Conservation (phyloP, 2,888 invertebrate genomes). For the Lasioglossum vierecki region DNA sequence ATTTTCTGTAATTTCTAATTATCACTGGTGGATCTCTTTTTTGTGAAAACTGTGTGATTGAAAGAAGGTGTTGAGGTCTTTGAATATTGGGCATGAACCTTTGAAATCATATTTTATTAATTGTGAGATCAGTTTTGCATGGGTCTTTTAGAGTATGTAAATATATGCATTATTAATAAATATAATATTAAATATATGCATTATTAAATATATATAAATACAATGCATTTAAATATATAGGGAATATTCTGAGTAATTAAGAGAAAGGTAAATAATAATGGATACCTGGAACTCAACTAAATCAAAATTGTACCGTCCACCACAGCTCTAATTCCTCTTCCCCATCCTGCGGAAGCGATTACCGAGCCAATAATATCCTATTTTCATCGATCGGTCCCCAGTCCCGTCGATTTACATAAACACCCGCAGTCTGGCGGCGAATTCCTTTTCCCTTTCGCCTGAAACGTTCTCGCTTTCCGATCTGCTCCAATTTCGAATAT, state of each 20-base stretch:
- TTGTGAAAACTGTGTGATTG: background rate
- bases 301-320: background rate
- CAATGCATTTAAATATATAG: background rate
- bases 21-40: background rate
- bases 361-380: background rate
- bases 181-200: too few species aligned
- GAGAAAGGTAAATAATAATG: background rate
- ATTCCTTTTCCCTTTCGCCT: background rate
- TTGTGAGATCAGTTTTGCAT: background rate
- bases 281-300: background rate
- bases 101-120: background rate
- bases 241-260: background rate
- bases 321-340: background rate
- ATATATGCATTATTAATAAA: too few species aligned
- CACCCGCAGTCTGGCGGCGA: background rate
- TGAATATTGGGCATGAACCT: background rate
- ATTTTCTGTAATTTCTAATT: background rate
- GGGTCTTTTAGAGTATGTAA: background rate
- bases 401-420: background rate
- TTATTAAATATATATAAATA: too few species aligned
- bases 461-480: background rate
- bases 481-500: conserved; percentile 21
- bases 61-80: background rate
- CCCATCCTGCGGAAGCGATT: background rate
- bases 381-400: background rate